phyloP scores from a whole-genome alignment of 1,140 invertebrate species.

The Caerostris extrusa region DNA sequence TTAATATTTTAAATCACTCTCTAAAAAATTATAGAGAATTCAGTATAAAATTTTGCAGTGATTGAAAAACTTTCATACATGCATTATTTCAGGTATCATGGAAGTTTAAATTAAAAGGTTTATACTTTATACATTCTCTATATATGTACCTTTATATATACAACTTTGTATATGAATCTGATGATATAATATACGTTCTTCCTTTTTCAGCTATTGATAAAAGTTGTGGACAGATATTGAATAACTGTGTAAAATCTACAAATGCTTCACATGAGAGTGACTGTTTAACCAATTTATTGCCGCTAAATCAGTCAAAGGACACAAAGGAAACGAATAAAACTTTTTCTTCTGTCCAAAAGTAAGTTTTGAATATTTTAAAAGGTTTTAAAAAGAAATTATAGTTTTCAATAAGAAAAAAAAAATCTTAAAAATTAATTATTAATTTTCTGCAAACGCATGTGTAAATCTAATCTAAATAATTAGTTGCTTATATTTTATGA shows the following conservation, averaged over 20 bases:
- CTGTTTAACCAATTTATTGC: background rate
- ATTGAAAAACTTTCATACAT: background rate
- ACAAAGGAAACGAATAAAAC: background rate
- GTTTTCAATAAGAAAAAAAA: background rate
- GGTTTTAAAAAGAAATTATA: background rate
- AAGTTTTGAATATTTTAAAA: background rate
- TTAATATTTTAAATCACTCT: no score
- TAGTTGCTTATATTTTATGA: background rate
- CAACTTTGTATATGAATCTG: background rate
- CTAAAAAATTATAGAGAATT: background rate
- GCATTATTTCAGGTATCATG: background rate
- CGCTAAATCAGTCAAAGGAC: background rate
- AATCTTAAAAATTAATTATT: background rate
- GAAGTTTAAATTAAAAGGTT: background rate
- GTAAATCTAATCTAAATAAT: background rate
- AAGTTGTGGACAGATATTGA: constrained; percentile 7
- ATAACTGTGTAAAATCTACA: constrained; percentile 42
- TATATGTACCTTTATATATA: background rate
- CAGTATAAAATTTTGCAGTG: background rate
- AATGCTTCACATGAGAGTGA: background rate
- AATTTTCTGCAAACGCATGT: background rate
- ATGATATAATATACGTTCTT: background rate
- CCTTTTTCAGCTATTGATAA: background rate
- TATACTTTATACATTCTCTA: background rate
- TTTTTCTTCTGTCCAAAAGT: background rate